phyloP scores from a whole-genome alignment of 2,113 vertebrate genomes.

The Sporophila hypoxantha region DNA sequence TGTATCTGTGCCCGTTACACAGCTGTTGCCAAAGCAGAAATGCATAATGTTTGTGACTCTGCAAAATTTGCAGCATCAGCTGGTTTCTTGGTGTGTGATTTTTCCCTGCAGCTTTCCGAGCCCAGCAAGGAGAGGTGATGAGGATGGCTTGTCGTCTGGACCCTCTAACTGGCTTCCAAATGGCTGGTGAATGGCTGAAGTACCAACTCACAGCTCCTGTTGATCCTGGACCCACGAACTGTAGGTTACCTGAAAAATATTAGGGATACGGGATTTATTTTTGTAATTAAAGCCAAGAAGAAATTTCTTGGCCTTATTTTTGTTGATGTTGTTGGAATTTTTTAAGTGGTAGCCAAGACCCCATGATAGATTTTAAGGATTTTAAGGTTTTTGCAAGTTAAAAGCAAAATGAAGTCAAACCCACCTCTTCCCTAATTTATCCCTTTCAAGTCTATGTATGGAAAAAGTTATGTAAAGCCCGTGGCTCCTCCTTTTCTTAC shows the following conservation, averaged over 20 bases:
- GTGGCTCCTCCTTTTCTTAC: neutral
- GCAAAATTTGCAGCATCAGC: neutral
- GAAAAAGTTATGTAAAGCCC: neutral
- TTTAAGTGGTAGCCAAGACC: neutral
- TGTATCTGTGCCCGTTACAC: neutral
- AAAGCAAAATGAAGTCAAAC: neutral
- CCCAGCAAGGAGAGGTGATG: slow-evolving; percentile 86
- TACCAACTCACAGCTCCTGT: slow-evolving; percentile 80
- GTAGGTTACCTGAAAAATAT: slow-evolving; percentile 68
- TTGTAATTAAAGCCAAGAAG: neutral
- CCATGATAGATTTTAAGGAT: neutral
- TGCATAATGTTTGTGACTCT: neutral
- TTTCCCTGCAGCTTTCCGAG: slow-evolving; percentile 80
- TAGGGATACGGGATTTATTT: neutral
- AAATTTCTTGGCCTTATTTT: neutral
- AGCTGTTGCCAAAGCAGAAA: neutral
- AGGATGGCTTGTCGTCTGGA: slow-evolving; percentile 84
- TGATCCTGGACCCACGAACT: slow-evolving; percentile 71
- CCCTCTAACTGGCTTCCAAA: slow-evolving; percentile 86
- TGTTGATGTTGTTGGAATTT: neutral
- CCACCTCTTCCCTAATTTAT: neutral
- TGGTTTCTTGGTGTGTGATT: neutral
- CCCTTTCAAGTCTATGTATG: neutral
- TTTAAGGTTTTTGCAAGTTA: neutral
- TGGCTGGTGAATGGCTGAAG: slow-evolving; percentile 86